Evolutionary conservation across 1,140 invertebrate genomes (phyloP), one percentile per base, ranked within the genome.

Genomic region (Octopus bimaculoides): DNA sequence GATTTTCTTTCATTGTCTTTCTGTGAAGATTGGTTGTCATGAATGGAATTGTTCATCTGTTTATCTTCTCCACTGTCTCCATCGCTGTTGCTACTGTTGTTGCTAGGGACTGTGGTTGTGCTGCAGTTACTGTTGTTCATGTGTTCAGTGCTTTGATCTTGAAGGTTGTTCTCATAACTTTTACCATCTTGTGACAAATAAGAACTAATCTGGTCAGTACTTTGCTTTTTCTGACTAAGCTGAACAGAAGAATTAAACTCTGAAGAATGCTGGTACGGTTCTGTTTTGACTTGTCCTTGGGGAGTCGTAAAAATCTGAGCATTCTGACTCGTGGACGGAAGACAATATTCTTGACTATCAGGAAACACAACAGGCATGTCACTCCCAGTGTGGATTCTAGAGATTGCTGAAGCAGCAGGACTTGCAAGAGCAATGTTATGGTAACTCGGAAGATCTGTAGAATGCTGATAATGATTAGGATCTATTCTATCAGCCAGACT

Each of bases 261-360:
- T 53, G 26, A 9, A n/a, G 52, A 9, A 17, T 52, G 26, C 74
- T 75, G 74, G 52, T 75, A 75, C 17, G 74, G 74, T 53, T 75
- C 74, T 75, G 74, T 75, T 53, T 75, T 75, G 5, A 75, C 74
- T 4, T 75, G 74, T 75, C 74, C 74, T 17, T 52, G 52, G 74
- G 14, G 5, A 52, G 17, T 8, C 5, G 74, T 5, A 52, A 52
- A 75, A 26, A 75, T 9, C 26, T 53, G 26, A 6, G 74, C 20
- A 6, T 14, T 52, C 5, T 75, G 74, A 75, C 74, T 75, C 17
- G 74, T 75, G 74, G 74, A 75, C 52, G 74, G 74, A 75, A 75
- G 26, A 75, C 74, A 75, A 52, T 75, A 75, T 41, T 75, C 74
- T 41, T 75, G 74, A 41, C 74, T 75, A 75, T 75, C 74, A 52